Evolutionary conservation across 2,888 invertebrate genomes (phyloP), one percentile per base, ranked within the genome.

Genomic region (Prionchulus punctatus): DNA sequence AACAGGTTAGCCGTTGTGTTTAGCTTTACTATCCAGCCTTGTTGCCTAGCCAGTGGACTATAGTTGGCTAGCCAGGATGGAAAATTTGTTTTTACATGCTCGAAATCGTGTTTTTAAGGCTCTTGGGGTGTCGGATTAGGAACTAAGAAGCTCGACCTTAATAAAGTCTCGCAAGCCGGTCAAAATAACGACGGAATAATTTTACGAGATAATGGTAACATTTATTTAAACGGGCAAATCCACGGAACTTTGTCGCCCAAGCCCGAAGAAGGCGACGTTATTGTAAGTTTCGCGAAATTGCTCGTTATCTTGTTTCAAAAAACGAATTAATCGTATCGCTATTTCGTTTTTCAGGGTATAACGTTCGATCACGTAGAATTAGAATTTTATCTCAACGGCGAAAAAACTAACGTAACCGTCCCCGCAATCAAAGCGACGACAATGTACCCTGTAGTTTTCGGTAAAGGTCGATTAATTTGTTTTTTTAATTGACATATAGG

Each of bases 101-200:
- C 36, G n/a, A 25, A n/a, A n/a, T n/a, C n/a, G n/a, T n/a, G n/a
- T n/a, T n/a, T n/a, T 26, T 23, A 53, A 76, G 79, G 79, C 27
- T 80, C 83, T 36, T 98, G 96, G 96, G 90, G 89, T 1, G 80
- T 96, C 18, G 98, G 98, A 1, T 74, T 98, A 58, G 92, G 91
- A 12, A 87, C 90, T 0, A 79, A 85, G 64, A 84, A 85, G 59
- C 82, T 87, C 48, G 85, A 91, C 73, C 76, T 96, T 48, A 86
- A 89, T 70, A 79, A 81, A 70, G 82, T 86, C 12, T 12, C 12
- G 18, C 18, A 45, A 45, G 7, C 18, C 7, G 7, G 4, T n/a
- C 12, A 45, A 45, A 7, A n/a, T n/a, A 4, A 12, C 12, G 45
- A 45, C 45, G 45, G 4, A 7, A 23, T 96, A 94, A 85, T 90